Evolutionary conservation across 1,140 invertebrate species (phyloP).

Genomic region (Magallana angulata): DNA sequence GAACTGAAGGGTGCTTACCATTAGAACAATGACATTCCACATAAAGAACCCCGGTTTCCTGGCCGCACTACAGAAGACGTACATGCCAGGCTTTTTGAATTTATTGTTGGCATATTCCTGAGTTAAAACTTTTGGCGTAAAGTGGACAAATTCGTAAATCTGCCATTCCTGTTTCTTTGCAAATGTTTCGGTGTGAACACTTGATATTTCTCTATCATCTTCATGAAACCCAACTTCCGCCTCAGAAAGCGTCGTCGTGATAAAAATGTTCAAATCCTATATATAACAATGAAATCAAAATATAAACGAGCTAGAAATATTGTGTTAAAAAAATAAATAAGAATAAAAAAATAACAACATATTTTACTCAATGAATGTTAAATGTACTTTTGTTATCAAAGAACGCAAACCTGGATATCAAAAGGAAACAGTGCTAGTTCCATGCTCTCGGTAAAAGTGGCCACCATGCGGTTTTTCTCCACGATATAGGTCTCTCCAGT

Average conservation of each 20-base stretch:
- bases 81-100: slow-evolving; percentile 63
- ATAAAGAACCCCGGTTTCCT: slow-evolving; percentile 66
- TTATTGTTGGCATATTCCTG: slow-evolving; percentile 64
- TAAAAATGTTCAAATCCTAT: slow-evolving; percentile 72
- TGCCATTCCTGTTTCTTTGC: slow-evolving; percentile 71
- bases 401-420: slow-evolving; percentile 66
- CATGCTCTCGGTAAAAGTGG: slow-evolving; percentile 74
- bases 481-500: slow-evolving; percentile 66
- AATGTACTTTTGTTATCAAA: not conserved
- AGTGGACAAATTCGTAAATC: slow-evolving; percentile 66
- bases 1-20: slow-evolving; percentile 56
- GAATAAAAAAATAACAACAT: no score
- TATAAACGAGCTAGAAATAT: no score
- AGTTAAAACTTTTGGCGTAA: slow-evolving; percentile 57
- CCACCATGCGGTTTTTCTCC: slow-evolving; percentile 71
- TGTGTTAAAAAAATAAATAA: no score
- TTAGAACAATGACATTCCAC: slow-evolving; percentile 69
- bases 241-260: slow-evolving; percentile 66
- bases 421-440: slow-evolving; percentile 70
- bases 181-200: slow-evolving; percentile 68
- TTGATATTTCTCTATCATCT: slow-evolving; percentile 63
- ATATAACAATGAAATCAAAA: not conserved
- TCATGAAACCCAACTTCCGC: slow-evolving; percentile 67
- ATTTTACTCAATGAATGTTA: no score
- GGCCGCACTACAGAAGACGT: slow-evolving; percentile 63